phyloP scores from a whole-genome alignment of 2,797 vertebrate genomes.

The Enteromius viviparus region DNA sequence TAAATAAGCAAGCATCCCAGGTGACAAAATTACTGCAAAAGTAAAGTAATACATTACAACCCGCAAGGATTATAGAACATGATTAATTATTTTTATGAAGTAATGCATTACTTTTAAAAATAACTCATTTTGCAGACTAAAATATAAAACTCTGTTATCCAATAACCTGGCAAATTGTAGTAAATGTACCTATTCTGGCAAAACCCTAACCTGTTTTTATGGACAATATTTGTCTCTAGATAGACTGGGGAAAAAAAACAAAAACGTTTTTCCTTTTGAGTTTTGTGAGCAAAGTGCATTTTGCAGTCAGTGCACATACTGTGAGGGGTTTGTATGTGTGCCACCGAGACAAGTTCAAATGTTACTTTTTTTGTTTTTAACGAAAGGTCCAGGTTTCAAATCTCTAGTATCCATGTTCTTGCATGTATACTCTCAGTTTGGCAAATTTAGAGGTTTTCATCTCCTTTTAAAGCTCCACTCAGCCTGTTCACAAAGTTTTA shows the following conservation, averaged over 20 bases:
- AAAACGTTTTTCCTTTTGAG: not conserved
- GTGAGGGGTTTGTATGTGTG: not conserved
- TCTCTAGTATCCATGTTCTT: not conserved
- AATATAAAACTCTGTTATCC: not conserved
- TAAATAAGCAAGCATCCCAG: not conserved
- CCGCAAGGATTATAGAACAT: not conserved
- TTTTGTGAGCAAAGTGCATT: not conserved
- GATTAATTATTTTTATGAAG: not conserved
- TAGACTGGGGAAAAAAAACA: not conserved
- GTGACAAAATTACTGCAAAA: not conserved
- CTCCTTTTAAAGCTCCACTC: not conserved
- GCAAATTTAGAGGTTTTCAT: not conserved
- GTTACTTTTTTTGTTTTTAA: conserved; percentile 1
- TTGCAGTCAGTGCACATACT: not conserved
- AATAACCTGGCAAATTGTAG: not conserved
- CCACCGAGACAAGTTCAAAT: not conserved
- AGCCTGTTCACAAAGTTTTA: not conserved
- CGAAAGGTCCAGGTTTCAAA: conserved; percentile 13
- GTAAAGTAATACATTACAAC: not conserved
- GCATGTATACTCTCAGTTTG: not conserved
- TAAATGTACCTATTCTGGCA: not conserved
- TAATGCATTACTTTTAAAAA: not conserved
- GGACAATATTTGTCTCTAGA: not conserved
- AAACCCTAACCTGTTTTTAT: not conserved
- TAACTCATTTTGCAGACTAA: not conserved